Conservation (phyloP, 1,140 invertebrate species). For the Tetranychus cinnabarinus region DNA sequence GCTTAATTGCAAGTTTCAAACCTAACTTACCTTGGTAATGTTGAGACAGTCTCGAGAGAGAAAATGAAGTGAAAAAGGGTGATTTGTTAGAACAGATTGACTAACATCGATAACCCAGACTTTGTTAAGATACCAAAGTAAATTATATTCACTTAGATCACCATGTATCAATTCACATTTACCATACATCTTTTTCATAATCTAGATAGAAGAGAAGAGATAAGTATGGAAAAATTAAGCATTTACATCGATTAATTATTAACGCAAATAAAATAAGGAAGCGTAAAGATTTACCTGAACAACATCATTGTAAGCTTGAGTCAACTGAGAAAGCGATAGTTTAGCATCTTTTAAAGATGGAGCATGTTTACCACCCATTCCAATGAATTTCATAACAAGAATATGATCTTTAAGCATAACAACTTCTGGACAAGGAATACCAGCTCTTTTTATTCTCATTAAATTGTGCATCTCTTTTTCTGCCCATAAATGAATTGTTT, state of each 20-base stretch:
- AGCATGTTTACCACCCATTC: slow-evolving; percentile 43
- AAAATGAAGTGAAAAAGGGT: slow-evolving; percentile 54
- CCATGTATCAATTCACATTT: slow-evolving; percentile 59
- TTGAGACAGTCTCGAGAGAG: slow-evolving; percentile 57
- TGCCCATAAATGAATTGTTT: slow-evolving; percentile 67
- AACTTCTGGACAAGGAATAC: slow-evolving; percentile 52
- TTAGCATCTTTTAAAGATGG: slow-evolving; percentile 55
- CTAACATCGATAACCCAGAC: slow-evolving; percentile 76
- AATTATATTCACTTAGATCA: slow-evolving; percentile 79
- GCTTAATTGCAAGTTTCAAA: not conserved
- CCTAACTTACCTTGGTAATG: slow-evolving; percentile 20
- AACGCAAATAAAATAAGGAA: not conserved
- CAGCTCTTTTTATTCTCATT: slow-evolving; percentile 17
- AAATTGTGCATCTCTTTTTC: slow-evolving; percentile 80
- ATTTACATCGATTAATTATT: not conserved
- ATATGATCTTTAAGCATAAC: slow-evolving; percentile 66
- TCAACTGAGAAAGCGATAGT: not conserved
- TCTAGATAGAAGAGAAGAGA: slow-evolving; percentile 23
- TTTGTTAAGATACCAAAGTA: slow-evolving; percentile 48
- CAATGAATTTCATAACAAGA: slow-evolving; percentile 70
- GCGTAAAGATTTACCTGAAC: not conserved
- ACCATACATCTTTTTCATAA: slow-evolving; percentile 46
- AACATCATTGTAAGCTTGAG: slow-evolving; percentile 1
- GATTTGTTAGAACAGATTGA: slow-evolving; percentile 56
- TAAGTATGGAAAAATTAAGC: not conserved